A percentile compares a stretch with the other conserved stretches of the same genome.
Evolutionary conservation across 1,140 invertebrate genomes (phyloP).

Genomic region (Popillia japonica): DNA sequence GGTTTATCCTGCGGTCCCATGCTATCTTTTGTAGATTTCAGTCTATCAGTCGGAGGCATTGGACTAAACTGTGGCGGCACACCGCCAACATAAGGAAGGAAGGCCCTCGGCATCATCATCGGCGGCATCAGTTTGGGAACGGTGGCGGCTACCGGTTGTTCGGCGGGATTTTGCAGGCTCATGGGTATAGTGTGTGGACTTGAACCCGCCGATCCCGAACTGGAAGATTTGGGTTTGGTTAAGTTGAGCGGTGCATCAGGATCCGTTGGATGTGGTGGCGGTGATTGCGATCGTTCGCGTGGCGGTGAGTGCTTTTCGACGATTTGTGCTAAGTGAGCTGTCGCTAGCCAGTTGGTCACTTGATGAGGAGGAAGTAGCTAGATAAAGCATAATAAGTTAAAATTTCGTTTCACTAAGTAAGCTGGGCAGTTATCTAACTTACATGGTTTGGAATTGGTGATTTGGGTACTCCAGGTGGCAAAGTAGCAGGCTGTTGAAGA

Average conservation of each 20-base stretch:
- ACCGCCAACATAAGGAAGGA: slow-evolving; percentile 67
- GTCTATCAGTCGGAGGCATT: slow-evolving; percentile 58
- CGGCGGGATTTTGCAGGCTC: slow-evolving; percentile 56
- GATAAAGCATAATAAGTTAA: slow-evolving; percentile 41
- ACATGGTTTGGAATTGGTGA: slow-evolving; percentile 55
- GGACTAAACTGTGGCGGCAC: slow-evolving; percentile 65
- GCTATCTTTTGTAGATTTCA: slow-evolving; percentile 56
- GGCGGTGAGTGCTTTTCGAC: slow-evolving; percentile 61
- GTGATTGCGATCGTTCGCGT: slow-evolving; percentile 58
- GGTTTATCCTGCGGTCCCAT: slow-evolving; percentile 54
- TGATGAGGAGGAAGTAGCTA: slow-evolving; percentile 59
- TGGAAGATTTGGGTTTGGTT: slow-evolving; percentile 79
- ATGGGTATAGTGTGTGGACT: slow-evolving; percentile 55
- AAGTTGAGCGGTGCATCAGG: slow-evolving; percentile 87
- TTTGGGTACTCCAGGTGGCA: slow-evolving; percentile 51
- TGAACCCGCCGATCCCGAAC: slow-evolving; percentile 56
- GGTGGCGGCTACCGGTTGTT: slow-evolving; percentile 68
- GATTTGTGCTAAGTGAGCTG: slow-evolving; percentile 55
- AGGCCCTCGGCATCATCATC: slow-evolving; percentile 66
- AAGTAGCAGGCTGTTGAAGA: slow-evolving; percentile 50
- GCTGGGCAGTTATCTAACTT: slow-evolving; percentile 36
- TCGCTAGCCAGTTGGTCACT: slow-evolving; percentile 57
- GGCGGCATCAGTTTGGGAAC: slow-evolving; percentile 67
- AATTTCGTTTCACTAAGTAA: no score
- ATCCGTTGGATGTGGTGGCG: slow-evolving; percentile 62